Percentiles rank a stretch among this genome's conserved stretches.
These are phyloP conservation scores for Campoplex nolae DNA, from an alignment of 2,888 invertebrate genomes.

Conservation along the genomic window DNA sequence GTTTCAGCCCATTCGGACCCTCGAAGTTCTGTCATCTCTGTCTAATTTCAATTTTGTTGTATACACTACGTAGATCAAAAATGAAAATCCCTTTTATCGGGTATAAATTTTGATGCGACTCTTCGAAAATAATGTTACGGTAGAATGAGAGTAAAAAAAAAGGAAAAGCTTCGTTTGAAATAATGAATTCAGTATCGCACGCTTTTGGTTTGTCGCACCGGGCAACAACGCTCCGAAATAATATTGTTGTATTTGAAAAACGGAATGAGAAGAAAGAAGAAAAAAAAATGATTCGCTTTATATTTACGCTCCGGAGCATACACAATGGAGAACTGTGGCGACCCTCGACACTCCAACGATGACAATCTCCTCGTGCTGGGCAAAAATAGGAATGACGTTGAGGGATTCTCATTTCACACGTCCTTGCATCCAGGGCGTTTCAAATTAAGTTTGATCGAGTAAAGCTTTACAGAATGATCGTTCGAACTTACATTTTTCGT, in stretches of 20 bases:
- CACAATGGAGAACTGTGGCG: slow-evolving; percentile 12
- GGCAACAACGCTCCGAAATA: neutral
- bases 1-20: neutral
- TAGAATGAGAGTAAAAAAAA: no score
- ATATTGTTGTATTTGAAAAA: slow-evolving; percentile 7
- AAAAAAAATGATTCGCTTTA: slow-evolving; percentile 16
- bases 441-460: neutral
- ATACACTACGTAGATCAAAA: neutral
- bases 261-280: neutral
- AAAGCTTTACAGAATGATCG: neutral
- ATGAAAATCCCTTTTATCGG: neutral
- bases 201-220: neutral
- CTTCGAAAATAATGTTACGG: neutral
- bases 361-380: slow-evolving; percentile 23
- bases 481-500: neutral
- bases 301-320: slow-evolving; percentile 33
- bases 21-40: neutral
- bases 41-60: no score
- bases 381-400: slow-evolving; percentile 32
- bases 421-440: neutral
- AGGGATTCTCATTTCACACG: slow-evolving; percentile 6
- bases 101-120: neutral
- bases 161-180: neutral
- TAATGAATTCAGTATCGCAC: neutral
- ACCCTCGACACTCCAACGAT: slow-evolving; percentile 26